Percentiles rank a stretch among this genome's conserved stretches.
These are phyloP conservation scores for Nothoprocta perdicaria DNA, from an alignment of 2,113 vertebrate species.

Conservation along the genomic window DNA sequence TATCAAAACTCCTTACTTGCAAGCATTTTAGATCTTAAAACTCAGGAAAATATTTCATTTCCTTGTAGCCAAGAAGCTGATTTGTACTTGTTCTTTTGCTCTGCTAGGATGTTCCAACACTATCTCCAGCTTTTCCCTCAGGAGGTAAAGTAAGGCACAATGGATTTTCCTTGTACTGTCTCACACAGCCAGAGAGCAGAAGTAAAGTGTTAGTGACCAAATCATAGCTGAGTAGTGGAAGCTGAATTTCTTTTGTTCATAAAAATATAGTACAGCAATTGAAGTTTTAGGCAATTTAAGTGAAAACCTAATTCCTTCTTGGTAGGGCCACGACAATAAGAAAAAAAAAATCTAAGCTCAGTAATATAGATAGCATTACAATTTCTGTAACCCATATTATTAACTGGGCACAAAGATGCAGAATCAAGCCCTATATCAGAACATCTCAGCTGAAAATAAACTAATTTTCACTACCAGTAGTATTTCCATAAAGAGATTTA, in stretches of 20 bases:
- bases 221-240: neutral
- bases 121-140: neutral
- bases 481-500: slow-evolving; percentile 24
- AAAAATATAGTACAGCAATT: neutral
- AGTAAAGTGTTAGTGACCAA: neutral
- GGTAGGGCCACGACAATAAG: neutral
- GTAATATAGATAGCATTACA: neutral
- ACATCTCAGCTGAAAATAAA: neutral
- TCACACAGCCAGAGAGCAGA: neutral
- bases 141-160: accelerated
- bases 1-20: neutral
- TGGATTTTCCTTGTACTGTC: neutral
- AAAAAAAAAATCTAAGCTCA: neutral
- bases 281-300: neutral
- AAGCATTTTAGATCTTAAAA: accelerated
- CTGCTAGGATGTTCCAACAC: neutral
- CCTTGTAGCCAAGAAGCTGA: neutral
- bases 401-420: neutral
- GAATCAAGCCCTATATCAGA: neutral
- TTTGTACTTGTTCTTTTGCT: neutral
- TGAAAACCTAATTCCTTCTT: neutral
- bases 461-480: neutral
- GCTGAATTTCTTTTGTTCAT: neutral
- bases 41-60: neutral
- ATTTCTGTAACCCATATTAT: neutral